Base-by-base conservation (phyloP, 1,140 invertebrate species). In the Drosophila simulans region DNA sequence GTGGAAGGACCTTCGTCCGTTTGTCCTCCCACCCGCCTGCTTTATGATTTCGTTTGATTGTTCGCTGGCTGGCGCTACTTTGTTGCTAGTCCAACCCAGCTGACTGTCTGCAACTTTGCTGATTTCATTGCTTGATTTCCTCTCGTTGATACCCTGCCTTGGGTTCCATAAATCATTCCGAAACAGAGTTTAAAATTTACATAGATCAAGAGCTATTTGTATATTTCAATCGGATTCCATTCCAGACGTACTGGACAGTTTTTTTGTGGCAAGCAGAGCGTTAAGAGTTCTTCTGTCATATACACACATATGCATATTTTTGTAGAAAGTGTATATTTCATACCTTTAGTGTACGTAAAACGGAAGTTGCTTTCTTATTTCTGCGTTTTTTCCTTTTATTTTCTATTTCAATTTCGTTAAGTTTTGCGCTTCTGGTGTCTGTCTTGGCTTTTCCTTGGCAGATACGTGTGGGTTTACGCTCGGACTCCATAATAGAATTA, bases 31-130 rank as follows among this genome's bases (percentile, higher is more conserved):
- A 45, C 48, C 39, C 48, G 68, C 10, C 42, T 17, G 52, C 56
- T 75, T 80, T 80, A 59, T 81, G 66, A 72, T 81, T 60, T 53
- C 54, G 60, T 76, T 63, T 78, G 75, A 48, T 52, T 82, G 65
- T 68, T 73, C 66, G 31, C 51, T 58, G 54, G 56, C 52, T 79
- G 52, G 60, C 74, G 45, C 48, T 63, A 53, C 62, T 65, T 45
- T 60, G 51, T 56, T 45, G 57, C 34, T 43, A 11, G 46, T 58
- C 35, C 43, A 59, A 52, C 58, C 60, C 63, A 70, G 58, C 56
- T 82, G 79, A 68, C 60, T 77, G 77, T 84, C 65, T 83, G 81
- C 60, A 85, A 85, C 53, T 76, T 84, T 80, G 60, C 68, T 85
- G 81, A 85, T 83, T 80, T 83, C 77, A 59, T 71, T 80, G 45